Percentiles rank a stretch among this genome's conserved stretches.
Evolutionary conservation across 35 echinoderm and acorn worm species (phyloP).

Genomic region (Patiria miniata): DNA sequence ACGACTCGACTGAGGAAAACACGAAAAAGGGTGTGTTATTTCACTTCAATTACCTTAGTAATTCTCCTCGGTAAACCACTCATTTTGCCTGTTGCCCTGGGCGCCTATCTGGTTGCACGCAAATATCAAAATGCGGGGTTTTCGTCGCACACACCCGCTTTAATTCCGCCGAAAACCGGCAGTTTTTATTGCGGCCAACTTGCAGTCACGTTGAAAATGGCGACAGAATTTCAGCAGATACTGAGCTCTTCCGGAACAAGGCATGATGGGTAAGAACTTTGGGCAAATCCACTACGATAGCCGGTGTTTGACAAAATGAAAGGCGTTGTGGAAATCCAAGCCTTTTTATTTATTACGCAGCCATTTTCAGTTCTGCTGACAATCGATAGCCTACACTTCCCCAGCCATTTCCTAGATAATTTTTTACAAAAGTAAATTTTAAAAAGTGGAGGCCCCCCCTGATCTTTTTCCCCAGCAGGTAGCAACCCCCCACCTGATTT

Average conservation of each 20-base stretch:
- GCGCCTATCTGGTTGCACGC: not conserved
- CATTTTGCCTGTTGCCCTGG: not conserved
- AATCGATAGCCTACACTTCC: too few relatives aligned
- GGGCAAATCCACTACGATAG: not conserved
- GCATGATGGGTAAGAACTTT: constrained; percentile 17
- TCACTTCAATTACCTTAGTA: constrained; percentile 45
- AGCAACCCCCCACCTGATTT: too few relatives aligned
- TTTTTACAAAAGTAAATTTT: too few relatives aligned
- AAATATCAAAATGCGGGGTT: not conserved
- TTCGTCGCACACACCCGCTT: not conserved
- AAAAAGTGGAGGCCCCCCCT: too few relatives aligned
- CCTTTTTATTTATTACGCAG: not conserved
- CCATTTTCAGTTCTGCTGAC: not conserved
- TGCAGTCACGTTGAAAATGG: not conserved
- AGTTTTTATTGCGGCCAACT: not conserved
- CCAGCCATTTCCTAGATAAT: too few relatives aligned
- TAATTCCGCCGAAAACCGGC: not conserved
- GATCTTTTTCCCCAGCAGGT: too few relatives aligned
- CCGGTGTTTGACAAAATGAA: not conserved
- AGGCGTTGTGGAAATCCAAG: not conserved
- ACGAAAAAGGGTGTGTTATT: constrained; percentile 17
- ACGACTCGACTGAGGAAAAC: too few relatives aligned
- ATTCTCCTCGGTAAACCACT: constrained; percentile 67
- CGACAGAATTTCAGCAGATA: constrained; percentile 13
- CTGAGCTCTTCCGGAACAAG: not conserved